phyloP scores from a whole-genome alignment of 2,888 invertebrate species.

The Allacma fusca region DNA sequence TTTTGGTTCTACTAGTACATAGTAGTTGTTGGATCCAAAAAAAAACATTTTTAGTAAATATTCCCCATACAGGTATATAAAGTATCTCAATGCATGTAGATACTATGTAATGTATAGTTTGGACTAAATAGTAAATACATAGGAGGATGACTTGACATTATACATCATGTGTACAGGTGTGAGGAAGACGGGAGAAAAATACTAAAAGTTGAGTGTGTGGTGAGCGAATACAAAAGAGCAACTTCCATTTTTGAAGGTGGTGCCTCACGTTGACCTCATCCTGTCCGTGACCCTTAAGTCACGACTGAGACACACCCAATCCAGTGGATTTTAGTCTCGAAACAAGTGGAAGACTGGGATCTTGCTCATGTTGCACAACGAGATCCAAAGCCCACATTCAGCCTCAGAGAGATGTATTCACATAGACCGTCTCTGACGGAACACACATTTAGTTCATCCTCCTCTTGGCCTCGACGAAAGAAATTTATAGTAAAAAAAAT shows the following conservation, averaged over 20 bases:
- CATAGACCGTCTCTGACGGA: neutral
- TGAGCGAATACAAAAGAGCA: constrained; percentile 1
- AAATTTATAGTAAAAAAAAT: constrained; percentile 11
- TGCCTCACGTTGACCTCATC: constrained; percentile 51
- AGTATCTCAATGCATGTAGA: no score
- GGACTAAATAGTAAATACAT: no score
- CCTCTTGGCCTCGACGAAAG: constrained; percentile 10
- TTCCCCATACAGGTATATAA: no score
- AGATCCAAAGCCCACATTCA: constrained; percentile 22
- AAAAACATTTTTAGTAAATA: no score
- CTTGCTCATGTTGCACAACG: neutral
- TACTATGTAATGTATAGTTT: no score
- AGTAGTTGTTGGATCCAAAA: no score
- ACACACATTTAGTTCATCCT: constrained; percentile 1
- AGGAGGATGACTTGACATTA: no score
- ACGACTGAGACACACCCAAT: constrained; percentile 53
- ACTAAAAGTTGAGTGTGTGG: neutral
- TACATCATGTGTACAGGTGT: neutral
- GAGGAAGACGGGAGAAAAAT: constrained; percentile 5
- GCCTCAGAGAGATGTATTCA: neutral
- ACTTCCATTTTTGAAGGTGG: constrained; percentile 47
- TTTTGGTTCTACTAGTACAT: no score
- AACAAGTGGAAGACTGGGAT: neutral
- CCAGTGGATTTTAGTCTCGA: constrained; percentile 26
- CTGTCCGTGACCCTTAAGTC: constrained; percentile 57